Evolutionary conservation across 2,113 vertebrate genomes (phyloP), one percentile per base, ranked within the genome.

Genomic region (Colistium nudipinnis): DNA sequence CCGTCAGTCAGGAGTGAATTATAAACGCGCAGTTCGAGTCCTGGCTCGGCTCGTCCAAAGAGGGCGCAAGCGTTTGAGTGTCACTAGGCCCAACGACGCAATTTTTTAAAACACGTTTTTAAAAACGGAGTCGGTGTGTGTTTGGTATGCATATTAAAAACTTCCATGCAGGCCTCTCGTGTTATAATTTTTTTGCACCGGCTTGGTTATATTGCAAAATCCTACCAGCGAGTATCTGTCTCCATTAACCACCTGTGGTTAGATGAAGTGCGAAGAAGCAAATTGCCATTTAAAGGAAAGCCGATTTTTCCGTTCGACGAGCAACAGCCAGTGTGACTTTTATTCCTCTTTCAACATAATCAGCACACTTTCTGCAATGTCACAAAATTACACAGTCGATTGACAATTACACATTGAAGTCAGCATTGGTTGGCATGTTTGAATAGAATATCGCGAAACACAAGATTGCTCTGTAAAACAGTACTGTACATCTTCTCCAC

Each of bases 311-410:
- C 44, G 22, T 56, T 12, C 51, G 25, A 70, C 16, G 6, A 62
- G 56, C 8, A 47, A 68, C 63, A 47, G 75, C 56, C 49, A 51
- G 64, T 60, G 35, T 70, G 57, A 69, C 47, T 81, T 88, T 89
- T 88, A 88, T 85, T 89, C 22, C 35, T 69, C 28, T 69, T 81
- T 80, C 44, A 86, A 79, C 74, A 87, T n/a, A 90, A 81, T 7
- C 4, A 17, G 64, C 76, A 88, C 81, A 83, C 39, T 62, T 87
- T 74, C 65, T 24, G 49, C 54, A 80, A 83, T 82, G 83, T 74
- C 82, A 90, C 85, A 89, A 80, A 79, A 78, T 70, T 60, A 80
- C 75, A 85, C 83, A 82, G 25, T 59, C 65, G n/a, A n/a, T n/a
- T n/a, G n/a, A n/a, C n/a, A n/a, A 54, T 54, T 60, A 85, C 85